phyloP scores from a whole-genome alignment of 2,113 vertebrate genomes.

The Oncorhynchus mykiss region DNA sequence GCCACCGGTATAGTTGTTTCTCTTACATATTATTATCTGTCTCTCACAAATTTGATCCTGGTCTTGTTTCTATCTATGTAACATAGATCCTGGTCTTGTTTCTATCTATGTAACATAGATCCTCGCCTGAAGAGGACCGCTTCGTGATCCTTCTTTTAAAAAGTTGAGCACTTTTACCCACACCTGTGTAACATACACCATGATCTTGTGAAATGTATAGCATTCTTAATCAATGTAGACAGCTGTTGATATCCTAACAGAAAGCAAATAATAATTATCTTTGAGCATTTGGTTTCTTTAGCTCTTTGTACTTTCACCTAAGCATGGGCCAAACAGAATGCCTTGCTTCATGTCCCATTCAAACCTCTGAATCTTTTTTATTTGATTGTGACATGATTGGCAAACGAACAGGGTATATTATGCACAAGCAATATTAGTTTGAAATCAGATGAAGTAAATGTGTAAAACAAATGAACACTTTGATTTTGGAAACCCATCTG shows the following conservation, averaged over 20 bases:
- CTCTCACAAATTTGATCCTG: not conserved
- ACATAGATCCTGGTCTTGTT: not conserved
- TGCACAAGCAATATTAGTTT: constrained; percentile 54
- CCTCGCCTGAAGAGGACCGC: not conserved
- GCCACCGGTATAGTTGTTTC: constrained; percentile 28
- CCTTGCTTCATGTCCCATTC: not conserved
- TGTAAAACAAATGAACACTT: constrained; percentile 9
- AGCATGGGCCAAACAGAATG: not conserved
- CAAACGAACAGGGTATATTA: constrained; percentile 47
- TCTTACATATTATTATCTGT: constrained; percentile 17
- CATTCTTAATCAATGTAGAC: not conserved
- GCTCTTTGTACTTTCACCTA: constrained; percentile 7
- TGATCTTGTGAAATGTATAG: constrained; percentile 12
- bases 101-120: not conserved
- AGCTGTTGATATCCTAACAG: not conserved
- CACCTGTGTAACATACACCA: constrained; percentile 27
- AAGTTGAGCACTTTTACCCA: constrained; percentile 2
- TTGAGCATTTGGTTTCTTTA: not conserved
- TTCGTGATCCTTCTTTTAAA: not conserved
- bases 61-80: no score
- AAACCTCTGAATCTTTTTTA: not conserved
- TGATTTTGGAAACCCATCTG: constrained; percentile 22
- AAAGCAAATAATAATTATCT: constrained; percentile 4
- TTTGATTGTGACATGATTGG: constrained; percentile 30
- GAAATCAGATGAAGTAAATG: constrained; percentile 2